Base-by-base conservation (phyloP, 2,797 vertebrate genomes). In the Lophotriccus pileatus region DNA sequence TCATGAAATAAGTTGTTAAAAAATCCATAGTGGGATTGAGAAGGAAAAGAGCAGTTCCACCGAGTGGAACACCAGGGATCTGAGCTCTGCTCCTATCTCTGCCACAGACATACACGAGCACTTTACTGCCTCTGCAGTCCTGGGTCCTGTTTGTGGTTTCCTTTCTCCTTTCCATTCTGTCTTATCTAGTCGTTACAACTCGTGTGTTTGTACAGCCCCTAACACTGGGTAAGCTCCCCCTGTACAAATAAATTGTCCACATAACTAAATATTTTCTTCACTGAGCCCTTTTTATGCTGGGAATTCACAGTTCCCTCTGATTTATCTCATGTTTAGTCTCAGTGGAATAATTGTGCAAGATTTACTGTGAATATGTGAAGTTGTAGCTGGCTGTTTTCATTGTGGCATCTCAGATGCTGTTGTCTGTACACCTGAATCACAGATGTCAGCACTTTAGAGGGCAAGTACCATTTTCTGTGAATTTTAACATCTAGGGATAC, bases 21-120 rank as follows among this genome's bases (percentile, higher is more conserved):
- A 90, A 90, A 78, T 62, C 56, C 46, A 24, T 23, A 56, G 36
- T 5, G 0, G 19, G 24, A 32, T 66, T 76, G 72, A 72, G 72
- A 59, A 78, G 1, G 3, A 30, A 46, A 76, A 59, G 19, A 83
- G 67, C 37, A 52, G n/a, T 83, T 93, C 14, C 20, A 34, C 27
- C 0, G 0, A 19, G 62, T 72, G 28, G 36, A 85, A 60, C 25
- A 67, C 34, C 21, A 58, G 23, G 43, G 25, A 63, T 68, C 62
- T 66, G 50, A 30, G 32, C 50, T 72, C 39, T 83, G 30, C 60
- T 75, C 82, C 44, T 34, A 1, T n/a, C 19, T 91, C 46, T 83
- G 43, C 50, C 0, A 0, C 43, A 44, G 53, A 8, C 3, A 2
- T 36, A 14, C 4, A 0, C 0, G 0, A 7, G 23, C 30, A 68